Conservation (phyloP, 2,797 vertebrate species). For the Emys orbicularis region DNA sequence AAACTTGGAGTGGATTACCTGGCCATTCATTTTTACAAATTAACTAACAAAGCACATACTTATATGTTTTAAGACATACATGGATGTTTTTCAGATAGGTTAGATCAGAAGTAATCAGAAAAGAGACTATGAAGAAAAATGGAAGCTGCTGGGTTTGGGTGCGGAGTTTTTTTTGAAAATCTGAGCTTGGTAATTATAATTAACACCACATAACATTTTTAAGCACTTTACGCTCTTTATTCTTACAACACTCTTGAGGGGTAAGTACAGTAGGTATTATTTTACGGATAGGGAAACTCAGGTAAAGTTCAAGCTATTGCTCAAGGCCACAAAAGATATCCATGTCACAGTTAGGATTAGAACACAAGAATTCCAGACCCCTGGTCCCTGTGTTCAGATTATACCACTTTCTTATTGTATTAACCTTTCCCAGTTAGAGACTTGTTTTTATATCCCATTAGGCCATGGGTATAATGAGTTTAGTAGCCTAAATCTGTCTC, state of each 20-base stretch:
- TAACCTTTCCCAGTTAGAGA: background rate
- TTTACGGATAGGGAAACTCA: background rate
- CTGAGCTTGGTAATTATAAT: background rate
- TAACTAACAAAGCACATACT: background rate
- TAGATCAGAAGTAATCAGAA: background rate
- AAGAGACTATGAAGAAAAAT: background rate
- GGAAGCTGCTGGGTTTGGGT: background rate
- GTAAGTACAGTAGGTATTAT: background rate
- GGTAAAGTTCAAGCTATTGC: background rate
- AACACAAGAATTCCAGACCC: background rate
- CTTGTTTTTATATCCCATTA: background rate
- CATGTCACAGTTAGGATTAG: background rate
- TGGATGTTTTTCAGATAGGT: background rate
- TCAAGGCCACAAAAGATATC: background rate
- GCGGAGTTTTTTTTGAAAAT: no score
- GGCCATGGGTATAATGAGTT: background rate
- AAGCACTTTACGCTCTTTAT: background rate
- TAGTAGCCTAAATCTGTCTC: background rate
- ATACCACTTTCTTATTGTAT: background rate
- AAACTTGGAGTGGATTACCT: background rate
- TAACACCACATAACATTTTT: background rate
- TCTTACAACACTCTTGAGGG: no score
- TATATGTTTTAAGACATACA: background rate
- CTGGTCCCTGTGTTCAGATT: background rate
- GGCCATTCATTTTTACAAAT: background rate